phyloP scores from a whole-genome alignment of 2,888 invertebrate species.

The Mechanitis mazaeus region DNA sequence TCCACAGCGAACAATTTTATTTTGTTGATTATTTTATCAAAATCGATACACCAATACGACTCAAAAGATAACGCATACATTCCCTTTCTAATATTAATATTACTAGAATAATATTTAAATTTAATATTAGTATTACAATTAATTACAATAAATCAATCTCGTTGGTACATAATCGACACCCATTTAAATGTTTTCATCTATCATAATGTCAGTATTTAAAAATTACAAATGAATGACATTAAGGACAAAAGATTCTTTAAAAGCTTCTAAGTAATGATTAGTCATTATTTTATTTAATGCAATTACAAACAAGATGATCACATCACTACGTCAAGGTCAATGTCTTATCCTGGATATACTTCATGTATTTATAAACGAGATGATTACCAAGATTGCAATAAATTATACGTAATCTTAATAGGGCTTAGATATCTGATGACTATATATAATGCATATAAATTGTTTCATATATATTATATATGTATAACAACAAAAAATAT shows the following conservation, averaged over 20 bases:
- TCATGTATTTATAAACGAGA: constrained; percentile 31
- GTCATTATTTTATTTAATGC: constrained; percentile 3
- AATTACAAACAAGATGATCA: constrained; percentile 35
- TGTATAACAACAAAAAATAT: no score
- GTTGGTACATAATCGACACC: no score
- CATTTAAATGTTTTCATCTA: no score
- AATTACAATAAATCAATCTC: no score
- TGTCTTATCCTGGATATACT: constrained; percentile 35
- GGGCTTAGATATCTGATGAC: constrained; percentile 13
- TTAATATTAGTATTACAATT: no score
- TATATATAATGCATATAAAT: constrained; percentile 3
- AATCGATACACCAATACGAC: no score
- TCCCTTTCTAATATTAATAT: no score
- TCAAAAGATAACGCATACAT: no score
- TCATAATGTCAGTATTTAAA: constrained; percentile 4
- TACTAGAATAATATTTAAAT: no score
- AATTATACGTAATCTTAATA: constrained; percentile 18
- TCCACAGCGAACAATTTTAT: no score
- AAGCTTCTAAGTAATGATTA: background rate
- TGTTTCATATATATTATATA: background rate
- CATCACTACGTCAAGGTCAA: constrained; percentile 39
- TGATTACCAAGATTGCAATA: constrained; percentile 31
- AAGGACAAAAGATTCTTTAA: constrained; percentile 1
- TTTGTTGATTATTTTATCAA: no score
- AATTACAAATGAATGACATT: background rate